A percentile compares a stretch with the other conserved stretches of the same genome.
Evolutionary conservation across 2,113 vertebrate genomes (phyloP).

Genomic region (Catagonus wagneri): DNA sequence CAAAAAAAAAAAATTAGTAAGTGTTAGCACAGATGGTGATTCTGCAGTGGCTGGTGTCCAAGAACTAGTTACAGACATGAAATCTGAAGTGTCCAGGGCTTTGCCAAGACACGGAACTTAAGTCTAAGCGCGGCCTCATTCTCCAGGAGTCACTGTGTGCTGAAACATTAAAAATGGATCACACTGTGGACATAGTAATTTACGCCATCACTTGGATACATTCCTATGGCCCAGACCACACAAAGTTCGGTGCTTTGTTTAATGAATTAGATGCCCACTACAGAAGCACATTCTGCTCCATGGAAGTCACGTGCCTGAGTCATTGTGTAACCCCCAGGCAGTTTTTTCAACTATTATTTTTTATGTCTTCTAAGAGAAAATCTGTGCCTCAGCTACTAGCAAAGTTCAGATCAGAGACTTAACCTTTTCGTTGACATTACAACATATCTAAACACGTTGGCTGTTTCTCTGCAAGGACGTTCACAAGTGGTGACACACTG

Average conservation of each 20-base stretch:
- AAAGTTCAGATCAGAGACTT: neutral
- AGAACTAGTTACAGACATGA: neutral
- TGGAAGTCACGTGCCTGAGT: neutral
- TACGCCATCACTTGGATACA: neutral
- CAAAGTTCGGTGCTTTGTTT: neutral
- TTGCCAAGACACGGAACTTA: neutral
- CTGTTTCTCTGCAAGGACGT: neutral
- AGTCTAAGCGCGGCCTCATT: neutral
- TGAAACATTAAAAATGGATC: conserved; percentile 14
- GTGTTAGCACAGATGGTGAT: conserved; percentile 14
- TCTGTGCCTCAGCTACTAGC: neutral
- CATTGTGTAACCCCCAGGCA: neutral
- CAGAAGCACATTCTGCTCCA: neutral
- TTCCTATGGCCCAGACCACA: neutral
- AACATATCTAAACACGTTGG: neutral
- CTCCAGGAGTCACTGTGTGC: neutral
- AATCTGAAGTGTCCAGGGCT: neutral
- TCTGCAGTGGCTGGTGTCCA: neutral
- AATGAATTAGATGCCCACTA: neutral
- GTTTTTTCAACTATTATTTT: neutral
- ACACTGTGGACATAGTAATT: neutral
- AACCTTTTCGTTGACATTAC: neutral
- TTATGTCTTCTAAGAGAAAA: neutral
- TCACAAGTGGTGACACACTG: neutral
- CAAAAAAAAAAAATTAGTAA: conserved; percentile 29